These are phyloP conservation scores for Phalanger gymnotis DNA, from an alignment of 2,797 vertebrate genomes.

Conservation along the genomic window DNA sequence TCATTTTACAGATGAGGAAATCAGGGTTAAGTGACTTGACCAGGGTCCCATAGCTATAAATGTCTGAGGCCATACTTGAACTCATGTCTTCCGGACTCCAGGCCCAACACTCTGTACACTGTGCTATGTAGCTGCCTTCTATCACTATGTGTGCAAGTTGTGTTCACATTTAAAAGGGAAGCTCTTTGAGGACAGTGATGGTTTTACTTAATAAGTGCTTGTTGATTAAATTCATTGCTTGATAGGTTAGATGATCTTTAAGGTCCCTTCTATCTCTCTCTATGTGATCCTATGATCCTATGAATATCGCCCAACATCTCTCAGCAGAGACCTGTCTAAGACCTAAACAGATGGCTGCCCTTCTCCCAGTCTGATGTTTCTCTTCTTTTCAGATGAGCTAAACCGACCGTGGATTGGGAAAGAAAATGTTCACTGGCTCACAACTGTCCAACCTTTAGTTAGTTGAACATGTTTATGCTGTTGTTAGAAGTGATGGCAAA, in stretches of 20 bases:
- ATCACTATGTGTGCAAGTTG: neutral
- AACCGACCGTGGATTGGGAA: neutral
- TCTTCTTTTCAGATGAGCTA: neutral
- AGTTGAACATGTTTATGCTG: slow-evolving; percentile 53
- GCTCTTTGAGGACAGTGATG: neutral
- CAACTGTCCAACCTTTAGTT: slow-evolving; percentile 63
- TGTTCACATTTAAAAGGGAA: neutral
- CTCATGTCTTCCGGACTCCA: neutral
- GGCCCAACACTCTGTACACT: neutral
- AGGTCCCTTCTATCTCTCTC: neutral
- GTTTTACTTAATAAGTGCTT: neutral
- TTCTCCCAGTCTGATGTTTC: neutral
- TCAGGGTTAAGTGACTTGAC: neutral
- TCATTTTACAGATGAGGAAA: neutral
- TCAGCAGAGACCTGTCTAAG: neutral
- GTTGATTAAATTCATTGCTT: neutral
- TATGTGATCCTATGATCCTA: neutral
- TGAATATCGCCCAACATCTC: neutral
- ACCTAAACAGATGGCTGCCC: neutral
- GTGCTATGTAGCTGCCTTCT: neutral
- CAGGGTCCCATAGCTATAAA: neutral
- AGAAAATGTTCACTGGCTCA: slow-evolving; percentile 18
- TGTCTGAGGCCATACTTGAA: neutral
- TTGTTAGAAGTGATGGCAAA: slow-evolving; percentile 38
- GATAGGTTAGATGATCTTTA: neutral